phyloP scores from a whole-genome alignment of 2,797 vertebrate species.

The Acanthiza pusilla region DNA sequence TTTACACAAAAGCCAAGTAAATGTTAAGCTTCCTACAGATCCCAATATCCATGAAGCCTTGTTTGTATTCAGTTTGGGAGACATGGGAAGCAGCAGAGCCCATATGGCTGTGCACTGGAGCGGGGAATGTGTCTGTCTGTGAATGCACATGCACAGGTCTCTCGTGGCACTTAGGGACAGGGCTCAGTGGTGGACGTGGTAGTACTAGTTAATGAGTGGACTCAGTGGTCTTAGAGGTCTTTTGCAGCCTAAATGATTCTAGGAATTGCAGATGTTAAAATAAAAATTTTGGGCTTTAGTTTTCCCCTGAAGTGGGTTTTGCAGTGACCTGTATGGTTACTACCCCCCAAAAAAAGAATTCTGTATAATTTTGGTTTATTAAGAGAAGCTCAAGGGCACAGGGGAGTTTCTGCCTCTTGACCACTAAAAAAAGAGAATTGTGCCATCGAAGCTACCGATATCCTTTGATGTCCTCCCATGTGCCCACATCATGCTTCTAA shows the following conservation, averaged over 20 bases:
- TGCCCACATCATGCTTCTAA: background rate
- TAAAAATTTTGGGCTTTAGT: background rate
- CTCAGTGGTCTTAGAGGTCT: background rate
- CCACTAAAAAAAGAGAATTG: background rate
- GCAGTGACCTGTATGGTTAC: background rate
- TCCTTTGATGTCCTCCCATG: background rate
- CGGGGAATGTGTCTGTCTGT: background rate
- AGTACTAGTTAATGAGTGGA: background rate
- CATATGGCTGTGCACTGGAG: background rate
- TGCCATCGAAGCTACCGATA: background rate
- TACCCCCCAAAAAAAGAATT: background rate
- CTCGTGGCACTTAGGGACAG: background rate
- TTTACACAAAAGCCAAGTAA: conserved; percentile 60
- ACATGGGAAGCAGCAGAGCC: background rate
- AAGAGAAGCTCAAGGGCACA: background rate
- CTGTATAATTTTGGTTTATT: background rate
- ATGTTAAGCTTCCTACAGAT: conserved; percentile 53
- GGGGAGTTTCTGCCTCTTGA: background rate
- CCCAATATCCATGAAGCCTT: background rate
- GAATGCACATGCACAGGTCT: background rate
- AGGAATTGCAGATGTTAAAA: background rate
- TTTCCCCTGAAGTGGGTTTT: background rate
- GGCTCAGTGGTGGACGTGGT: background rate
- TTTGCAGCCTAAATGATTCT: background rate
- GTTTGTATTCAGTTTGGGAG: conserved; percentile 10